These are phyloP conservation scores for Galerucella pusilla DNA, from an alignment of 2,888 invertebrate genomes.

Conservation along the genomic window DNA sequence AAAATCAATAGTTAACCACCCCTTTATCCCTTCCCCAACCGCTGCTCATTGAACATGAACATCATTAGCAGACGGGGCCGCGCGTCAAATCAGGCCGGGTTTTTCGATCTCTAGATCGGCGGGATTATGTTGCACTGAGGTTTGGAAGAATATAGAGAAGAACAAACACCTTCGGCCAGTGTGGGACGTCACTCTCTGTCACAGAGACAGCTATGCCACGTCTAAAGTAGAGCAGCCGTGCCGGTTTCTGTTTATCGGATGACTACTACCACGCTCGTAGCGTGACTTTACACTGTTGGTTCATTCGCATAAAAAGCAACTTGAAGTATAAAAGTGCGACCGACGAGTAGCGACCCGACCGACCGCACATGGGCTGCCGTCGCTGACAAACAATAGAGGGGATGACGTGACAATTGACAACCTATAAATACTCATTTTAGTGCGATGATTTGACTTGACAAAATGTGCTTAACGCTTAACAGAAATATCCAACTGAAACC, in stretches of 20 bases:
- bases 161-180: conserved; percentile 44
- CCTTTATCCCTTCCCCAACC: conserved; percentile 65
- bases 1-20: conserved; percentile 73
- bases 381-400: conserved; percentile 59
- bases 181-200: conserved; percentile 58
- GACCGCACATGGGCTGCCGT: conserved; percentile 53
- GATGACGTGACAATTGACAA: conserved; percentile 51
- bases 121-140: conserved; percentile 31
- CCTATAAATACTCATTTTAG: conserved; percentile 27
- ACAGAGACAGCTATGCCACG: conserved; percentile 58
- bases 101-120: conserved; percentile 40
- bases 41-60: conserved; percentile 63
- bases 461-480: conserved; percentile 1
- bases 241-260: conserved; percentile 56
- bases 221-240: conserved; percentile 60
- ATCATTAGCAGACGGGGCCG: conserved; percentile 60
- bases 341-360: conserved; percentile 46
- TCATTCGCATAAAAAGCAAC: conserved; percentile 61
- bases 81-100: conserved; percentile 53
- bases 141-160: conserved; percentile 21
- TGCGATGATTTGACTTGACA: conserved; percentile 19
- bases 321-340: conserved; percentile 60
- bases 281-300: conserved; percentile 59
- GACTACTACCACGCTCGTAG: conserved; percentile 53
- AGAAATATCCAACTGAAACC: background rate